A percentile compares a stretch with the other conserved stretches of the same genome.
Evolutionary conservation across 2,797 vertebrate genomes (phyloP).

Genomic region (Trachurus trachurus): DNA sequence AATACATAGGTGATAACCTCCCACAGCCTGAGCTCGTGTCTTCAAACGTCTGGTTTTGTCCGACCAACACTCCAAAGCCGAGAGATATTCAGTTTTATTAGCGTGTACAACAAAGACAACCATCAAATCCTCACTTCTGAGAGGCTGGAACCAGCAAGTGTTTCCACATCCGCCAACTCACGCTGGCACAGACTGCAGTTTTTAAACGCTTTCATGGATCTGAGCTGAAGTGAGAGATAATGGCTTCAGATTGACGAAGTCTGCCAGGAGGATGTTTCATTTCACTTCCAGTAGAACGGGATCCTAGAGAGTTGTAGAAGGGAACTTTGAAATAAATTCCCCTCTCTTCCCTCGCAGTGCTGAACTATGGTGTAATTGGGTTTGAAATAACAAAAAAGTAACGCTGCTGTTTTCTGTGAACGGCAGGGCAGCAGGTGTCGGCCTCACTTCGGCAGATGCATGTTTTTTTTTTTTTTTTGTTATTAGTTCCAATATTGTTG

Average conservation of each 20-base stretch:
- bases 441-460: neutral
- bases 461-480: slow-evolving; percentile 8
- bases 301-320: neutral
- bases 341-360: slow-evolving; percentile 1
- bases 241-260: slow-evolving; percentile 12
- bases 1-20: neutral
- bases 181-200: neutral
- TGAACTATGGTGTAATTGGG: slow-evolving; percentile 34
- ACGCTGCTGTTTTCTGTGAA: slow-evolving; percentile 3
- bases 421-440: slow-evolving; percentile 18
- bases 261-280: slow-evolving; percentile 24
- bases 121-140: neutral
- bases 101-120: neutral
- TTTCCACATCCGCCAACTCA: neutral
- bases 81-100: neutral
- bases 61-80: neutral
- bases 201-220: neutral
- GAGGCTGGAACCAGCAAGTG: neutral
- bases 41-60: neutral
- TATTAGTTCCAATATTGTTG: slow-evolving; percentile 31
- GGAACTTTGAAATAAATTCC: slow-evolving; percentile 33
- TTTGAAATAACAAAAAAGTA: slow-evolving; percentile 29
- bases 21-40: neutral
- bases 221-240: slow-evolving; percentile 33
- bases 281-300: slow-evolving; percentile 19